These are phyloP conservation scores for Cervus canadensis DNA, from an alignment of 2,113 vertebrate genomes.

Conservation along the genomic window DNA sequence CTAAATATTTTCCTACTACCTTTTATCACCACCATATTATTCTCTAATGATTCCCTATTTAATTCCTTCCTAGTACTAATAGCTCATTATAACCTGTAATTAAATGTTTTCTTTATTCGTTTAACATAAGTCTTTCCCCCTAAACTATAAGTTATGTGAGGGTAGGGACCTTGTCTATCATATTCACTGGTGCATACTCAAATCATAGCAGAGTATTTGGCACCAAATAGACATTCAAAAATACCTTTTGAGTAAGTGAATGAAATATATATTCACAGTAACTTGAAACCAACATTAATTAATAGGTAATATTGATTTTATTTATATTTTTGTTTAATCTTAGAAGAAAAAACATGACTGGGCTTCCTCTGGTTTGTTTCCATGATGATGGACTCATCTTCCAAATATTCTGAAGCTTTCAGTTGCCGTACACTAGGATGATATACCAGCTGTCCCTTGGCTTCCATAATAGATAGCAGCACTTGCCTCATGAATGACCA, in stretches of 20 bases:
- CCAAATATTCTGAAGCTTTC: background rate
- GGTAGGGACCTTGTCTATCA: background rate
- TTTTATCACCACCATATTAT: background rate
- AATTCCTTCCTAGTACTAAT: background rate
- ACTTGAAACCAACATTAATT: background rate
- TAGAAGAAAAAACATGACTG: background rate
- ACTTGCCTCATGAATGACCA: background rate
- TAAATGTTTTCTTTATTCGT: background rate
- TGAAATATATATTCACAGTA: background rate
- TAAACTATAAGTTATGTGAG: background rate
- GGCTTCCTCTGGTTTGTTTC: background rate
- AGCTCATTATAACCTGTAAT: background rate
- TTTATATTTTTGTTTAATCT: background rate
- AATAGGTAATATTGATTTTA: background rate
- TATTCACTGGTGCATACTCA: background rate
- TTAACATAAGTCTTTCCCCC: background rate
- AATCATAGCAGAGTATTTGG: background rate
- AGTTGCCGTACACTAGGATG: background rate
- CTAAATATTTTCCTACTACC: background rate
- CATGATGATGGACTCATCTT: background rate
- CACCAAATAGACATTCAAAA: background rate
- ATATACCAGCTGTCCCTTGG: background rate
- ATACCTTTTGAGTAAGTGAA: background rate
- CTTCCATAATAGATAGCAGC: background rate
- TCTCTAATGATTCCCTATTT: background rate